Percentiles rank a stretch among this genome's conserved stretches.
Conservation (phyloP, 2,797 vertebrate genomes). For the Pangasius mekongensis region DNA sequence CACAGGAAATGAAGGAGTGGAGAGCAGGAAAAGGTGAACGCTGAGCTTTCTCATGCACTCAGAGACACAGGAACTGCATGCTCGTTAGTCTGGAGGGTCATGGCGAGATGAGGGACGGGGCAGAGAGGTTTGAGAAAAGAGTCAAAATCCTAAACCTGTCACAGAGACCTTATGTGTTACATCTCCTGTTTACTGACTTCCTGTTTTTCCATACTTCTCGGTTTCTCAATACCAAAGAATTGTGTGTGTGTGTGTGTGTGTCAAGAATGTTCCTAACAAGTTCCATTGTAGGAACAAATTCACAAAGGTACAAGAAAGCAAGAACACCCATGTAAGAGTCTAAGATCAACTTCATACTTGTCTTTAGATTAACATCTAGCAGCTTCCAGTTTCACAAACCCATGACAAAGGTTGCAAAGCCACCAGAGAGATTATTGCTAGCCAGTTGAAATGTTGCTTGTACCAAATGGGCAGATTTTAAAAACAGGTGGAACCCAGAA, state of each 20-base stretch:
- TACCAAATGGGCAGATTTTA: neutral
- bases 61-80: neutral
- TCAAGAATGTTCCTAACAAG: too few relatives aligned
- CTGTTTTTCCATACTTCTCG: neutral
- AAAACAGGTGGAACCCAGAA: neutral
- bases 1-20: slow-evolving; percentile 45
- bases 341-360: neutral
- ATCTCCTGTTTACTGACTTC: neutral
- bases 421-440: neutral
- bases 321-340: neutral
- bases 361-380: neutral
- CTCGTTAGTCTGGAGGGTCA: slow-evolving; percentile 35
- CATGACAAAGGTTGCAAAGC: neutral
- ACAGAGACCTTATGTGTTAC: neutral
- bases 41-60: neutral
- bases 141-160: neutral
- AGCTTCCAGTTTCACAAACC: neutral
- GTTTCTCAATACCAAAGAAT: neutral
- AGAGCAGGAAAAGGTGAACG: slow-evolving; percentile 33
- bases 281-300: too few relatives aligned
- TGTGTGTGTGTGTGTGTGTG: too few relatives aligned
- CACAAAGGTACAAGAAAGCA: neutral
- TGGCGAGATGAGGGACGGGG: neutral
- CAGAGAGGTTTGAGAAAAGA: too few relatives aligned
- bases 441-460: neutral